Evolutionary conservation across 2,888 invertebrate genomes (phyloP).

Genomic region (Eupeodes latifasciatus): DNA sequence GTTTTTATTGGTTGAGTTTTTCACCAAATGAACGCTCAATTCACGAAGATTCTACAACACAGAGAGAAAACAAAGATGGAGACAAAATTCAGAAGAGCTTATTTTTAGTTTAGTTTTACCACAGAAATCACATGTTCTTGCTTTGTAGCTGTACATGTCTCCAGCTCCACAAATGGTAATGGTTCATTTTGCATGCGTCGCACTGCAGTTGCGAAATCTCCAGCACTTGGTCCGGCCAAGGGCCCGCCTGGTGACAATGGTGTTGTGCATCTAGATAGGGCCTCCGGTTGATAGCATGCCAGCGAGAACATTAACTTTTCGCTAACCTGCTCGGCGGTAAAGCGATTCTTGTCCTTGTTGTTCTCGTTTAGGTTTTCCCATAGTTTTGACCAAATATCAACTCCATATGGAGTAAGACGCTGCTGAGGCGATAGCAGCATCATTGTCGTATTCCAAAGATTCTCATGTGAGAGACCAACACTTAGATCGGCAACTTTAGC

Average conservation of each 20-base stretch:
- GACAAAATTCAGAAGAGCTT: background rate
- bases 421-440: slow-evolving; percentile 94
- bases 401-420: slow-evolving; percentile 91
- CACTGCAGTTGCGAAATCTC: slow-evolving; percentile 83
- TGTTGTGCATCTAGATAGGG: slow-evolving; percentile 92
- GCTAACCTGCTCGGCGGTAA: slow-evolving; percentile 89
- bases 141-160: slow-evolving; percentile 94
- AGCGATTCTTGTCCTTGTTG: slow-evolving; percentile 87
- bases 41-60: slow-evolving; percentile 90
- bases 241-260: slow-evolving; percentile 91
- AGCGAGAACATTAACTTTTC: slow-evolving; percentile 92
- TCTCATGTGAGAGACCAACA: slow-evolving; percentile 89
- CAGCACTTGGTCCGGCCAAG: slow-evolving; percentile 84
- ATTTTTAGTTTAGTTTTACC: slow-evolving; percentile 84
- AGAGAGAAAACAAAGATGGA: background rate
- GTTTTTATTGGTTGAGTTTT: slow-evolving; percentile 85
- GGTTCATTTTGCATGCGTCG: slow-evolving; percentile 85
- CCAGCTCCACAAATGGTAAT: slow-evolving; percentile 92
- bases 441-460: slow-evolving; percentile 92
- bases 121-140: slow-evolving; percentile 95
- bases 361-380: slow-evolving; percentile 89
- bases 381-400: slow-evolving; percentile 92
- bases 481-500: slow-evolving; percentile 84
- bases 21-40: slow-evolving; percentile 92
- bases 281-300: slow-evolving; percentile 94